Percentiles rank a stretch among this genome's conserved stretches.
These are phyloP conservation scores for Drosophila prolongata DNA, from an alignment of 2,888 invertebrate genomes.

Conservation along the genomic window DNA sequence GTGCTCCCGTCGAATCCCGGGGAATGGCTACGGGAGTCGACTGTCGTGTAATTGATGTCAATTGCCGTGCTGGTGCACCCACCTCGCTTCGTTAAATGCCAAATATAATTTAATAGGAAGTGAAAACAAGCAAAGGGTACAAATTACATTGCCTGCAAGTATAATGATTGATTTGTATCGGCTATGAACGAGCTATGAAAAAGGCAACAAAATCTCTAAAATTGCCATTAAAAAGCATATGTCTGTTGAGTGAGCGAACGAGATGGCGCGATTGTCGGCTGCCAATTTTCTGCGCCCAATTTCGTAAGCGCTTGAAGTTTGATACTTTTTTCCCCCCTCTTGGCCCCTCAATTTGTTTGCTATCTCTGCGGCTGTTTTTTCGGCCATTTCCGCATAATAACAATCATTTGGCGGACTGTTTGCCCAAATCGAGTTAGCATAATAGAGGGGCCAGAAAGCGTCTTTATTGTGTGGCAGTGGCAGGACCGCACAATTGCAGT, in stretches of 20 bases:
- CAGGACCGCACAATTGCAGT: constrained; percentile 32
- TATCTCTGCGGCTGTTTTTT: constrained; percentile 42
- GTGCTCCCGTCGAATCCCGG: constrained; percentile 19
- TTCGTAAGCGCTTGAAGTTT: constrained; percentile 49
- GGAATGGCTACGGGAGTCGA: constrained; percentile 65
- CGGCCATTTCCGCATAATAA: constrained; percentile 69
- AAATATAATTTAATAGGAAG: constrained; percentile 80
- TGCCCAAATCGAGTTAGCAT: constrained; percentile 79
- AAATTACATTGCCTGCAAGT: constrained; percentile 67
- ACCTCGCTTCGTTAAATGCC: constrained; percentile 72
- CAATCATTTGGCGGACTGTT: constrained; percentile 76
- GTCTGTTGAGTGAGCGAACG: constrained; percentile 12
- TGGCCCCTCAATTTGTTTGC: constrained; percentile 20
- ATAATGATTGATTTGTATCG: constrained; percentile 78
- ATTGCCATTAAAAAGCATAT: constrained; percentile 66
- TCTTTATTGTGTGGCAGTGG: constrained; percentile 49
- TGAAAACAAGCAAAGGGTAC: constrained; percentile 79
- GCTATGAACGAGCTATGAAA: constrained; percentile 66
- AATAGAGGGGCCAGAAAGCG: constrained; percentile 60
- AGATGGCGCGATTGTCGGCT: constrained; percentile 29
- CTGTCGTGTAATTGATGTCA: constrained; percentile 77
- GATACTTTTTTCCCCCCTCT: constrained; percentile 8
- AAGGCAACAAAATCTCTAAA: constrained; percentile 32
- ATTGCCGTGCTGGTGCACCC: constrained; percentile 60
- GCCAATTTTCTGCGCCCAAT: constrained; percentile 63